Base-by-base conservation (phyloP, 2,888 invertebrate genomes). In the Acrocera orbiculus region DNA sequence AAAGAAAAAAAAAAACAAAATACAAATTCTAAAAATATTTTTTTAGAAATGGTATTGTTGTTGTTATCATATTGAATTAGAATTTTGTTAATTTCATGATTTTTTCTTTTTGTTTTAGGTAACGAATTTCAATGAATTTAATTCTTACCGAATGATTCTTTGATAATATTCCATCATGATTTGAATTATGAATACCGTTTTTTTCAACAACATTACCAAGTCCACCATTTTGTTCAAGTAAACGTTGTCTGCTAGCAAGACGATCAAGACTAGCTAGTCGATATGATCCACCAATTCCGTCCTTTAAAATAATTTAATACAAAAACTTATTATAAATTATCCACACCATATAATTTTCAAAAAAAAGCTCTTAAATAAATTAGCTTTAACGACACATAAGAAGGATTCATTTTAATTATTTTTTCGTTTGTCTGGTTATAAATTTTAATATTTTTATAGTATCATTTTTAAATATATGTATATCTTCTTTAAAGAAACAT, bases 231-330 rank as follows among this genome's bases (percentile, higher is more conserved):
- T 75, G 73, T 52, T 81, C 82, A 52, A 81, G 75, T 49, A 82
- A 74, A 53, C 82, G 74, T 58, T 83, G 83, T 39, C 82, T 67
- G 46, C 80, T 69, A 29, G 83, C 83, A 51, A 85, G 65, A 53
- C 82, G 70, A 60, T 85, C 85, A 42, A 85, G 69, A 54, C 82
- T 82, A 35, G 82, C 78, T 46, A 83, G 66, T 42, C 75, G 65
- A 61, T 82, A 83, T 35, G 81, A 80, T 48, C 78, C 76, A 46
- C 76, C 76, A 42, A 72, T 63, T 46, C 73, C 70, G 50, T 78
- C 77, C 49, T 49, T 46, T 41, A 43, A 43, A 45, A 39, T 36
- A 40, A 23, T 22, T 24, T n/a, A n/a, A 28, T 11, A 27, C n/a
- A 27, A 34, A 32, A 35, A 30, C 10, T 20, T 16, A 8, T 16